Evolutionary conservation across 2,797 vertebrate genomes (phyloP), one percentile per base, ranked within the genome.

Genomic region (Sebastes hubbsi): DNA sequence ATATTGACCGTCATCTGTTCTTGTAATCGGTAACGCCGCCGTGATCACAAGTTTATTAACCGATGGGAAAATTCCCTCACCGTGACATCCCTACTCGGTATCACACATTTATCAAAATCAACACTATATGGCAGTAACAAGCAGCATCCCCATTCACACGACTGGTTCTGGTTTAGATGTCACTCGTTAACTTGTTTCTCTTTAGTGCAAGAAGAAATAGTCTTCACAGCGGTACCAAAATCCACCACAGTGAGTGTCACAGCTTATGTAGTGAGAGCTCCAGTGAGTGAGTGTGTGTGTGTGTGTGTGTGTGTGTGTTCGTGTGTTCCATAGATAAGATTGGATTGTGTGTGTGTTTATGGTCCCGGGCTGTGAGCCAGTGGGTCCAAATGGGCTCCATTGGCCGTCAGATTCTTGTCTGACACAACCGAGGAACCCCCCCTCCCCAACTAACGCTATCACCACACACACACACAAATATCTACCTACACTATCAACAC

Each of bases 401-500:
- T 96, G 96, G 75, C 93, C 66, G 93, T 95, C 96, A 95, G 96
- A 97, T 97, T 97, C 95, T 93, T 96, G 95, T 93, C 90, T 96
- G 95, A 97, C 97, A 96, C 87, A 88, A 94, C 91, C 83, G 89
- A 83, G 67, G 66, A 86, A 16, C 64, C 75, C 55, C 96, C 10
- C 20, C 85, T 61, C 58, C 62, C 5, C 12, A 30, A 32, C 59
- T n/a, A 61, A 61, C 20, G 3, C 12, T 68, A 72, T 74, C 11
- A 20, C 24, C 71, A 77, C 22, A 80, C 55, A 49, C 55, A 49
- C 52, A 70, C 32, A 27, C 25, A 67, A 2, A 54, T 4, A 66
- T 12, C 16, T 6, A 55, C 13, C n/a, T 18, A 60, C 58, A 71
- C 34, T 46, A 42, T 72, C 14, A 65, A 56, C 72, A 75, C 13